Conservation (phyloP, 23 tunicate genomes). For the Diplosoma virens region DNA sequence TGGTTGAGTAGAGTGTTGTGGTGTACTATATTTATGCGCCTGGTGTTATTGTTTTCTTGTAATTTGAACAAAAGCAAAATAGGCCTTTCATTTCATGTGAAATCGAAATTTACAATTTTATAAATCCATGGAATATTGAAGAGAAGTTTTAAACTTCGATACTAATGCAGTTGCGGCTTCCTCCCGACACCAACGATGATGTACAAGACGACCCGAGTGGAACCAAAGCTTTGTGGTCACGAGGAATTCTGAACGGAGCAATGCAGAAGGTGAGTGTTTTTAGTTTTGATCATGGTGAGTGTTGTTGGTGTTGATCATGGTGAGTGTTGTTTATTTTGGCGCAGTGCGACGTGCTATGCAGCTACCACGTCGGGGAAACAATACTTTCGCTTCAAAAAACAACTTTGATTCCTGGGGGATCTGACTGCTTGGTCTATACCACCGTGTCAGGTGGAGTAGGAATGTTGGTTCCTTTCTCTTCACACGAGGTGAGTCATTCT, state of each 20-base stretch:
- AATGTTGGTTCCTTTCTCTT: slow-evolving; percentile 92
- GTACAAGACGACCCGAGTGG: slow-evolving; percentile 99
- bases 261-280: slow-evolving; percentile 72
- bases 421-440: slow-evolving; percentile 88
- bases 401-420: slow-evolving; percentile 89
- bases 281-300: neutral
- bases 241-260: slow-evolving; percentile 94
- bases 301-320: neutral
- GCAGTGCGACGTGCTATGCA: slow-evolving; percentile 79
- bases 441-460: slow-evolving; percentile 96
- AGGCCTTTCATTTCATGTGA: no score
- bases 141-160: no score
- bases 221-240: slow-evolving; percentile 96
- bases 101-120: no score
- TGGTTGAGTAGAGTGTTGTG: no score
- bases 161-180: slow-evolving; percentile 90
- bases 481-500: slow-evolving; percentile 85
- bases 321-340: neutral
- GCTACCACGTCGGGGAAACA: slow-evolving; percentile 85
- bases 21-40: no score
- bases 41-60: no score
- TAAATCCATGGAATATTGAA: no score
- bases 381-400: slow-evolving; percentile 83
- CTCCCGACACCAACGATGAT: slow-evolving; percentile 90
- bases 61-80: neutral